Conservation (phyloP, 2,888 invertebrate genomes). For the Cantharis nigra region DNA sequence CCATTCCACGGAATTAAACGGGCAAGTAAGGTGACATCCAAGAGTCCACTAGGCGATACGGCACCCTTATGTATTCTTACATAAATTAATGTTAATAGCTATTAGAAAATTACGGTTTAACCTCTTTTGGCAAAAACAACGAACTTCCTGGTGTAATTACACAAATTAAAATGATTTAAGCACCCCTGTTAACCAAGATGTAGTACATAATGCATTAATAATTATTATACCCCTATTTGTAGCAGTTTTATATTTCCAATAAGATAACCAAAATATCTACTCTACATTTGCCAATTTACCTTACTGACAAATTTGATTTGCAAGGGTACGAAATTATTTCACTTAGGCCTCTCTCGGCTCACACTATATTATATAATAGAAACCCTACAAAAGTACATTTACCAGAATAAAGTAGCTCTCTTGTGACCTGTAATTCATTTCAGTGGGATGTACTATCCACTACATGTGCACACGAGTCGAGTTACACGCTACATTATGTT, state of each 20-base stretch:
- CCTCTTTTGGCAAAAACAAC: too few relatives aligned
- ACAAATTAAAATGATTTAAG: background rate
- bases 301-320: slow-evolving; percentile 18
- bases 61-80: too few relatives aligned
- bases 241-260: background rate
- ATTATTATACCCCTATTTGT: background rate
- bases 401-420: slow-evolving; percentile 22
- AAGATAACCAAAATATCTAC: background rate
- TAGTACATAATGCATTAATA: background rate
- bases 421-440: slow-evolving; percentile 21
- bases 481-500: slow-evolving; percentile 15
- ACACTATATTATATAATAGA: background rate
- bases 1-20: too few relatives aligned
- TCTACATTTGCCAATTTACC: background rate
- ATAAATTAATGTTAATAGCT: too few relatives aligned
- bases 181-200: background rate
- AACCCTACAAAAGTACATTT: slow-evolving; percentile 19
- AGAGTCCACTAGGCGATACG: too few relatives aligned
- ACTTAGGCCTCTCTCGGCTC: slow-evolving; percentile 9
- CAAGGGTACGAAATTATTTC: slow-evolving; percentile 15
- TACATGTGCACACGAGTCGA: slow-evolving; percentile 4
- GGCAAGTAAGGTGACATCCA: too few relatives aligned
- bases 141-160: too few relatives aligned
- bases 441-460: slow-evolving; percentile 13
- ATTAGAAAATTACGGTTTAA: too few relatives aligned